Base-by-base conservation (phyloP, 2,888 invertebrate genomes). In the Teleiodes luculella region DNA sequence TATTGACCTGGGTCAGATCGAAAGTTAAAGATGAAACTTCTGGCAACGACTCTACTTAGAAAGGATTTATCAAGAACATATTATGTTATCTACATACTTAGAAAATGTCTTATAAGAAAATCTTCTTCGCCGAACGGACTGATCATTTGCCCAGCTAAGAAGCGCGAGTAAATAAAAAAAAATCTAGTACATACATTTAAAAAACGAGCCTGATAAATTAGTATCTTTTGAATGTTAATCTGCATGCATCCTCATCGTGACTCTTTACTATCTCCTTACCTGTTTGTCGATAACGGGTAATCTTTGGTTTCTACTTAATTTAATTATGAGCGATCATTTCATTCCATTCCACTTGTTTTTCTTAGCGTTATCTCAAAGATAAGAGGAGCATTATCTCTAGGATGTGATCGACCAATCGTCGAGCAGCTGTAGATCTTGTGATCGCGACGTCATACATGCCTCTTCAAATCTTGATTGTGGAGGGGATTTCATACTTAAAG, bases 361-460 rank as follows among this genome's bases (percentile, higher is more conserved):
- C 48, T 48, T 16, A 31, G 4, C 13, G 11, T 45, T 51, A 46
- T 51, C 50, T 45, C 1, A 1, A 24, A 16, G 49, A 54, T 54
- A 50, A 43, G 13, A 18, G 18, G 13, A 8, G 24, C 10, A 14
- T 49, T 52, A 48, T 52, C 39, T 52, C 35, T 13, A 18, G 20
- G 13, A 28, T 20, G 13, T 13, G 47, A 46, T 50, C 48, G 52
- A 28, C 55, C 48, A 55, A 55, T 55, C 28, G 48, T 14, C 39
- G 35, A 0, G 5, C 16, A 47, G 33, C 28, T 39, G 11, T 24
- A 36, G 52, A 48, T 31, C 35, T 24, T 46, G 20, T 39, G 55
- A 51, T 52, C 24, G 14, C 24, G 28, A 48, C 53, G 20, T 48
- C 48, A 48, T 46, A n/a, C n/a, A n/a, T 13, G 31, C 30, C 31